Conservation (phyloP, 2,888 invertebrate genomes). For the Acanthosepion esculentum region DNA sequence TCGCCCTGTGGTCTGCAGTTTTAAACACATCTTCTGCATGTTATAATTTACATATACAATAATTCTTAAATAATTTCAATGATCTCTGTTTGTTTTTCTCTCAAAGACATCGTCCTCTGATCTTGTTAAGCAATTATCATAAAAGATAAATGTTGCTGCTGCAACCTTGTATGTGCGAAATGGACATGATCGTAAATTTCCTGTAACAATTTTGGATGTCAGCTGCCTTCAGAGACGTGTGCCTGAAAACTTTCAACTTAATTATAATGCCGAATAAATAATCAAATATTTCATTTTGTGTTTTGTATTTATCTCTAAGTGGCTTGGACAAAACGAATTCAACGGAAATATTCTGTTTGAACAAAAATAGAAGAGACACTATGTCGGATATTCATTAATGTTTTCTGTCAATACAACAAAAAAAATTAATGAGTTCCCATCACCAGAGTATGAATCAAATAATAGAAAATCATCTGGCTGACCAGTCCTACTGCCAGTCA, state of each 20-base stretch:
- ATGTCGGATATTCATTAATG: no score
- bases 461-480: no score
- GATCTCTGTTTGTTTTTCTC: neutral
- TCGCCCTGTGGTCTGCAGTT: neutral
- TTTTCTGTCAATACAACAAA: no score
- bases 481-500: no score
- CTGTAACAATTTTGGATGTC: neutral
- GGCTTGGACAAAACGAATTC: no score
- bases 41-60: neutral
- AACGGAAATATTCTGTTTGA: no score
- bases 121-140: neutral
- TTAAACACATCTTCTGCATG: neutral
- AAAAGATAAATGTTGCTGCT: neutral
- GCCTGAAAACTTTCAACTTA: conserved; percentile 35
- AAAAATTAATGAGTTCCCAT: no score
- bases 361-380: no score
- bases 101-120: neutral
- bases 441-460: no score
- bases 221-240: conserved; percentile 23
- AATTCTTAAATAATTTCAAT: neutral
- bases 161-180: conserved; percentile 20
- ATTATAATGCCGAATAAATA: neutral
- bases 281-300: neutral
- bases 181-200: neutral
- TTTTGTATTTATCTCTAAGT: neutral